A percentile compares a stretch with the other conserved stretches of the same genome.
These are phyloP conservation scores for Bombus pascuorum DNA, from an alignment of 1,140 invertebrate species.

Conservation along the genomic window DNA sequence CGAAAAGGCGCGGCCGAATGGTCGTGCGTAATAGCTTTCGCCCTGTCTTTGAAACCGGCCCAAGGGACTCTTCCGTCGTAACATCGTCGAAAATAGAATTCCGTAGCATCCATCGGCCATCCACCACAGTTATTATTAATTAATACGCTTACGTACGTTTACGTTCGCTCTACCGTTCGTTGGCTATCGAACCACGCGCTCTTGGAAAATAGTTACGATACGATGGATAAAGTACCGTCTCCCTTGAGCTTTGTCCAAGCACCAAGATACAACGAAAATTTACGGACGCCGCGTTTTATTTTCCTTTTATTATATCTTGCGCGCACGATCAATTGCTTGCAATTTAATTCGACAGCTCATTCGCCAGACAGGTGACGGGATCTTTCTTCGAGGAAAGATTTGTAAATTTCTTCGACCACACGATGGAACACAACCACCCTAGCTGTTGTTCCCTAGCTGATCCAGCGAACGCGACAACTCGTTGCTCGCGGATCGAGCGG, in stretches of 20 bases:
- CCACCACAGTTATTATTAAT: neutral
- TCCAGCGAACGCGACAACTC: no score
- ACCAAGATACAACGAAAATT: neutral
- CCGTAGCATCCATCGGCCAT: neutral
- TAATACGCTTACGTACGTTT: neutral
- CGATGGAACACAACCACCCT: no score
- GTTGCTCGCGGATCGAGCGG: no score
- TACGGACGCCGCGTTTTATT: neutral
- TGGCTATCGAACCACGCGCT: neutral
- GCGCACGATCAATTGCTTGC: neutral
- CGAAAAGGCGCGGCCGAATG: constrained; percentile 60
- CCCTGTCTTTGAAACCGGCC: constrained; percentile 47
- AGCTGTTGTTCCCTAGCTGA: no score
- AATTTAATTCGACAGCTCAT: neutral
- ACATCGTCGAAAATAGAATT: constrained; percentile 32
- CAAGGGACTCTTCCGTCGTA: constrained; percentile 18
- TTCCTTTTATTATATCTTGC: neutral
- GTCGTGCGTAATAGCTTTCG: constrained; percentile 45
- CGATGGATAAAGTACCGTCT: neutral
- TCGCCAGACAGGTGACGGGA: no score
- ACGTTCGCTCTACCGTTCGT: neutral
- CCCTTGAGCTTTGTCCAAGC: neutral
- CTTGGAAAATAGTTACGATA: neutral
- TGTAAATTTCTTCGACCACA: neutral
- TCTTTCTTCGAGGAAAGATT: no score